phyloP scores from a whole-genome alignment of 1,140 invertebrate genomes.

The Brevipalpus yothersi region DNA sequence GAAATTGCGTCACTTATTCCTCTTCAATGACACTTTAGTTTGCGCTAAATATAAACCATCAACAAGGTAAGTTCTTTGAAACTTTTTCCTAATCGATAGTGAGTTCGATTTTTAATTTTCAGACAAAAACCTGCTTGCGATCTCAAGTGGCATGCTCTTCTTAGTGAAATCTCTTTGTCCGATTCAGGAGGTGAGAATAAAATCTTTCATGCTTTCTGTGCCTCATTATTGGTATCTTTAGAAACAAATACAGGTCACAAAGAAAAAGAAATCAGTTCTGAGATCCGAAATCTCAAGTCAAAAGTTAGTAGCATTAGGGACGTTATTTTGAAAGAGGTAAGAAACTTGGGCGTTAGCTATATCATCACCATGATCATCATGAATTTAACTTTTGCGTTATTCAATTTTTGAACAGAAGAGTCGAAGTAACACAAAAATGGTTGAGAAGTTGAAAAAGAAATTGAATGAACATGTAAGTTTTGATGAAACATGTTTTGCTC shows the following conservation, averaged over 20 bases:
- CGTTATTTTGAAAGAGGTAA: slow-evolving; percentile 42
- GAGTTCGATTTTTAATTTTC: slow-evolving; percentile 8
- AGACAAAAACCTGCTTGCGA: slow-evolving; percentile 75
- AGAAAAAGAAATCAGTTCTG: slow-evolving; percentile 16
- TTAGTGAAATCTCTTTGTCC: slow-evolving; percentile 33
- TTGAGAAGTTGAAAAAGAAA: slow-evolving; percentile 63
- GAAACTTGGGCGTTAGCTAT: slow-evolving; percentile 15
- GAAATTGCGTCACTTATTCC: slow-evolving; percentile 69
- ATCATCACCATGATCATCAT: neutral
- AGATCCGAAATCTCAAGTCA: slow-evolving; percentile 55
- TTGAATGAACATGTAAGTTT: slow-evolving; percentile 38
- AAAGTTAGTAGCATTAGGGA: slow-evolving; percentile 60
- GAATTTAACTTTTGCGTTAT: neutral
- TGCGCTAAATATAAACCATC: slow-evolving; percentile 72
- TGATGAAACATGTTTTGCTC: neutral
- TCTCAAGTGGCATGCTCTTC: slow-evolving; percentile 65
- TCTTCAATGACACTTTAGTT: slow-evolving; percentile 81
- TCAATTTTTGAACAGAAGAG: neutral
- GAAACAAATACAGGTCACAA: neutral
- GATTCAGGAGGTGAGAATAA: neutral
- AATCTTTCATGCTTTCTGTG: neutral
- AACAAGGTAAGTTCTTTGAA: slow-evolving; percentile 9
- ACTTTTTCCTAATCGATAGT: neutral
- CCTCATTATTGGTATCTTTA: neutral
- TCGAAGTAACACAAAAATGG: neutral